A percentile compares a stretch with the other conserved stretches of the same genome.
Evolutionary conservation across 2,113 vertebrate species (phyloP).

Genomic region (Bolborhynchus lineola): DNA sequence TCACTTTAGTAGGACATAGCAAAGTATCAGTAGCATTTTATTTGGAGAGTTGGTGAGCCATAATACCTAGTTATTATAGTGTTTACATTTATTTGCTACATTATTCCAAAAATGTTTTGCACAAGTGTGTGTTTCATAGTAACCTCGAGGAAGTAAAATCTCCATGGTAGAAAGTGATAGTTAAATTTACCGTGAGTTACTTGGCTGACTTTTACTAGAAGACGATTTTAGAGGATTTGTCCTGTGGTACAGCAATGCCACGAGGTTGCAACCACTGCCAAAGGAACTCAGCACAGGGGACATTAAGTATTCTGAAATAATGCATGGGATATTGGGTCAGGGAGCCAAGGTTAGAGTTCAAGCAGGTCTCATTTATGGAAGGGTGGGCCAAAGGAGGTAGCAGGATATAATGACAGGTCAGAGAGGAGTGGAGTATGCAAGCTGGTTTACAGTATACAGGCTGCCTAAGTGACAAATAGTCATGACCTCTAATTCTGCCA

Average conservation of each 20-base stretch:
- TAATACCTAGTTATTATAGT: neutral
- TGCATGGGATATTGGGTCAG: neutral
- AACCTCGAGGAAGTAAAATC: constrained; percentile 14
- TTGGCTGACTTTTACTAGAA: neutral
- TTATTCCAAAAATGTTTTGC: neutral
- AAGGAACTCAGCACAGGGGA: neutral
- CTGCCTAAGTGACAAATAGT: neutral
- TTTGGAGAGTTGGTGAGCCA: constrained; percentile 9
- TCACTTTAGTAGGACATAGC: neutral
- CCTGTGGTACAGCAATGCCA: rapidly evolving
- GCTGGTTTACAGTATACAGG: neutral
- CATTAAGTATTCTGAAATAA: neutral
- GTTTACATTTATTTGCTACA: neutral
- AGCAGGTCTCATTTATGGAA: neutral
- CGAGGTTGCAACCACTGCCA: neutral
- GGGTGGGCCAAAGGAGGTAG: neutral
- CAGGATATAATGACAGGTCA: neutral
- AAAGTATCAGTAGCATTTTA: constrained; percentile 21
- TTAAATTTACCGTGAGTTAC: neutral
- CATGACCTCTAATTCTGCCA: neutral
- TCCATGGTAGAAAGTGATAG: neutral
- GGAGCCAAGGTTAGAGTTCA: neutral
- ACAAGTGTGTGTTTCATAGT: neutral
- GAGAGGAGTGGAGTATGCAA: neutral
- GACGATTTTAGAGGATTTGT: neutral